phyloP scores from a whole-genome alignment of 2,113 vertebrate species.

The Zosterops japonicus region DNA sequence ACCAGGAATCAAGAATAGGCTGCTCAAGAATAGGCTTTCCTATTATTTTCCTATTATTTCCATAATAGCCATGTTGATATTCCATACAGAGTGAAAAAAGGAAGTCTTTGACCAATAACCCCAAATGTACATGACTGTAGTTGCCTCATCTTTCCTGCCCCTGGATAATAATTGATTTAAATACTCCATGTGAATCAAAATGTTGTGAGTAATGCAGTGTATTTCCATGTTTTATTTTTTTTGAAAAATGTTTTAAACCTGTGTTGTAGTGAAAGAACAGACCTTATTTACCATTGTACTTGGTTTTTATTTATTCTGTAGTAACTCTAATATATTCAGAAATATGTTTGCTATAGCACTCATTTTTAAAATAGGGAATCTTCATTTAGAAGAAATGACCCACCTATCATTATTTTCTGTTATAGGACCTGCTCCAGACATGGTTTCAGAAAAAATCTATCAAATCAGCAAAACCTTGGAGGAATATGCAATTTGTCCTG shows the following conservation, averaged over 20 bases:
- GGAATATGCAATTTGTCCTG: constrained; percentile 94
- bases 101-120: not conserved
- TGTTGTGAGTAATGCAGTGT: fast-evolving
- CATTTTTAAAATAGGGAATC: not conserved
- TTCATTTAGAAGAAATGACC: not conserved
- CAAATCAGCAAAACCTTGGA: constrained; percentile 97
- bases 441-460: constrained; percentile 91
- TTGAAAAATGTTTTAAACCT: not conserved
- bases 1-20: too few species aligned
- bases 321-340: not conserved
- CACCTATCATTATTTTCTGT: not conserved
- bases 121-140: not conserved
- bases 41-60: not conserved
- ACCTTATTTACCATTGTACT: not conserved
- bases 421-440: constrained; percentile 91
- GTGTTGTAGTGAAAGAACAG: not conserved
- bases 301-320: not conserved
- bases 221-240: not conserved
- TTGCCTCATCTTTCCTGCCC: not conserved
- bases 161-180: not conserved
- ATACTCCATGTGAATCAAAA: not conserved
- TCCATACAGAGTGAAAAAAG: not conserved
- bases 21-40: not conserved
- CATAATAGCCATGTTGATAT: not conserved
- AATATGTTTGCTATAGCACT: not conserved